A percentile compares a stretch with the other conserved stretches of the same genome.
phyloP scores from a whole-genome alignment of 1,140 invertebrate species.

The Saxidomus purpurata region DNA sequence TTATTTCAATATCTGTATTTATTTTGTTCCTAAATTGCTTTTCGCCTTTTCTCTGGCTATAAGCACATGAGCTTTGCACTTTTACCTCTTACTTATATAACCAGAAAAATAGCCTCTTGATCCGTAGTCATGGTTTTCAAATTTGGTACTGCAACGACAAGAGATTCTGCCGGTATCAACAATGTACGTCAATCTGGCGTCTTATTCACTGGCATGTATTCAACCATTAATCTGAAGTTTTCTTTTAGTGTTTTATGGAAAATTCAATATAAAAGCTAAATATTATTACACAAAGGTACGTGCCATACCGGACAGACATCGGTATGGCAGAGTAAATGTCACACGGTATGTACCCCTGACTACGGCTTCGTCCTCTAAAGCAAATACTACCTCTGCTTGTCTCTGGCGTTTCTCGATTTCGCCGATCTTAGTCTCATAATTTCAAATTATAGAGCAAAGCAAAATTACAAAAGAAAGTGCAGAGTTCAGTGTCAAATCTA shows the following conservation, averaged over 20 bases:
- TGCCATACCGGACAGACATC: too few species aligned
- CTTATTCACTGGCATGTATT: too few species aligned
- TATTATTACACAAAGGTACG: too few species aligned
- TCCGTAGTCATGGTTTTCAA: background rate
- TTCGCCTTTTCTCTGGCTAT: background rate
- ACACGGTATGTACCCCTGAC: background rate
- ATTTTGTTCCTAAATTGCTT: background rate
- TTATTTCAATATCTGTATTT: background rate
- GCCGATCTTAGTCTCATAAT: background rate
- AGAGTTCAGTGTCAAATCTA: slow-evolving; percentile 16
- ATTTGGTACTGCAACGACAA: too few species aligned
- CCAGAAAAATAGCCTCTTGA: background rate
- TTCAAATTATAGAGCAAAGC: background rate
- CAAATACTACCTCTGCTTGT: background rate
- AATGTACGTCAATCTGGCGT: too few species aligned
- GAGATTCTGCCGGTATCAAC: too few species aligned
- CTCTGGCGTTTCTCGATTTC: slow-evolving; percentile 23
- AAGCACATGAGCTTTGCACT: slow-evolving; percentile 27
- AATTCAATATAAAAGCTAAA: too few species aligned
- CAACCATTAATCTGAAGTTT: too few species aligned
- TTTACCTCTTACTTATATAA: slow-evolving; percentile 39
- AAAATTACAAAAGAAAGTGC: background rate
- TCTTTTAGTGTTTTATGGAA: too few species aligned
- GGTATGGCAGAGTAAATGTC: too few species aligned
- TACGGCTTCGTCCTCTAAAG: background rate